Conservation (phyloP, 2,797 vertebrate genomes). For the Anguilla megastoma region DNA sequence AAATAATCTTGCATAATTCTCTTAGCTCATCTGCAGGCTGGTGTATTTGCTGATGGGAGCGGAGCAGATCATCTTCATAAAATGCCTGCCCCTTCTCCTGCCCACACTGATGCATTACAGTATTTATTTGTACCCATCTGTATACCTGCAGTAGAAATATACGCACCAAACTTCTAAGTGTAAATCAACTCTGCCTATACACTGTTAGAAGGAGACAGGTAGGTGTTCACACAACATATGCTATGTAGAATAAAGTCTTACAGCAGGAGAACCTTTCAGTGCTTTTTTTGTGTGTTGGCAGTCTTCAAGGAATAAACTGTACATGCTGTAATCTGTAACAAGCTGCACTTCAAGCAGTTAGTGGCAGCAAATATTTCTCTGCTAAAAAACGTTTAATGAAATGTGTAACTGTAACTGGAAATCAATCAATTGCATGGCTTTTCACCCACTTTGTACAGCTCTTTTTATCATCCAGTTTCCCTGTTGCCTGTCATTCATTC, state of each 20-base stretch:
- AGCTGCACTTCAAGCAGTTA: neutral
- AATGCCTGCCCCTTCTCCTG: neutral
- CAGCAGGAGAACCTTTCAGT: neutral
- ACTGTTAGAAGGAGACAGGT: neutral
- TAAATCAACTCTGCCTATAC: neutral
- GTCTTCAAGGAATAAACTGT: neutral
- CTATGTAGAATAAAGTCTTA: neutral
- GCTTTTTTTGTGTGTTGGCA: neutral
- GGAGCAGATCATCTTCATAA: neutral
- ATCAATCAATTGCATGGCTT: neutral
- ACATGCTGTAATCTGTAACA: neutral
- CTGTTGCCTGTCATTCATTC: neutral
- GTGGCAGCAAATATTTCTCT: neutral
- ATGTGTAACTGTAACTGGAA: neutral
- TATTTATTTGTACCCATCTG: neutral
- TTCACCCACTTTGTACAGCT: neutral
- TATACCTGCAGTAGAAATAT: neutral
- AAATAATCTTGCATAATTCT: neutral
- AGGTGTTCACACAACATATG: neutral
- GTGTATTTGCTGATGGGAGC: neutral
- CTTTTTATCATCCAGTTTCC: neutral
- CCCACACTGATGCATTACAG: neutral
- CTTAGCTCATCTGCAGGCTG: neutral
- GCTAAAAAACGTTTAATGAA: neutral
- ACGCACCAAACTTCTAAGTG: neutral